phyloP scores from a whole-genome alignment of 2,797 vertebrate species.

The Rhadinocentrus ornatus region DNA sequence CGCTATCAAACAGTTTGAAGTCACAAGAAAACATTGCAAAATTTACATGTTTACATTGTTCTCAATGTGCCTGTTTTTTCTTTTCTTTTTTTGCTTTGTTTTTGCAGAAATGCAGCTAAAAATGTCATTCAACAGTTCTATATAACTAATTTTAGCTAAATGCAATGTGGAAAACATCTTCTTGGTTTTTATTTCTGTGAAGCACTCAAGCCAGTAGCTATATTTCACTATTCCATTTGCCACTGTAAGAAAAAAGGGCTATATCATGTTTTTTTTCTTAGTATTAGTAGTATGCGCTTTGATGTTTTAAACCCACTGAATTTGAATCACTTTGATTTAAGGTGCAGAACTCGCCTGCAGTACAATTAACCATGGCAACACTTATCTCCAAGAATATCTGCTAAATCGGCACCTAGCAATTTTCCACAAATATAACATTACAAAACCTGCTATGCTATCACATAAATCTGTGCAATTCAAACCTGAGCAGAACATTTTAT shows the following conservation, averaged over 20 bases:
- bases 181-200: neutral
- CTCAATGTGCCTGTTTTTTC: conserved; percentile 18
- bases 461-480: conserved; percentile 63
- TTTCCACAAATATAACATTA: conserved; percentile 69
- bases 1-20: conserved; percentile 61
- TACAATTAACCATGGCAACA: conserved; percentile 56
- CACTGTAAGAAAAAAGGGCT: conserved; percentile 18
- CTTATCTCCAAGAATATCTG: conserved; percentile 69
- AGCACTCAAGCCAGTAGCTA: conserved; percentile 30
- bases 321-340: conserved; percentile 65
- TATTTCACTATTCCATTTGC: conserved; percentile 23
- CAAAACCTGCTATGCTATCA: conserved; percentile 45
- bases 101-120: neutral
- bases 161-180: neutral
- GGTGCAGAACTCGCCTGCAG: conserved; percentile 59
- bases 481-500: conserved; percentile 49
- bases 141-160: conserved; percentile 2
- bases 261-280: conserved; percentile 39
- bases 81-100: conserved; percentile 19
- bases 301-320: conserved; percentile 62
- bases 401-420: conserved; percentile 67
- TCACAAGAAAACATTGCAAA: conserved; percentile 57
- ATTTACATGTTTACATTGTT: conserved; percentile 58
- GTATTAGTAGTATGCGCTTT: conserved; percentile 59
- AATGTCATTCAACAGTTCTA: neutral